Evolutionary conservation across 2,888 invertebrate genomes (phyloP).

Genomic region (Microctonus aethiopoides): DNA sequence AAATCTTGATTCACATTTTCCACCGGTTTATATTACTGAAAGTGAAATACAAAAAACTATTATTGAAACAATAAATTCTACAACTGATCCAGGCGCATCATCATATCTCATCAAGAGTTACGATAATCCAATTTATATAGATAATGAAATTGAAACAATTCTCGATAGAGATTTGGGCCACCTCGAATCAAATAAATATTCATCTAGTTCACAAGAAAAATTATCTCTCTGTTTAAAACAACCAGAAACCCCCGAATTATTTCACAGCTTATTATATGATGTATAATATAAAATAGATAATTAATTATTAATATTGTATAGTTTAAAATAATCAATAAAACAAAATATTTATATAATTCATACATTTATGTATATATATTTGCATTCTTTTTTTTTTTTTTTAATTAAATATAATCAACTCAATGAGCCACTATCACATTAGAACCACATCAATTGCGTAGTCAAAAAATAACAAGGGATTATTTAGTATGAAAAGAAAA

Average conservation of each 20-base stretch:
- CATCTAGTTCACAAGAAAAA: constrained; percentile 46
- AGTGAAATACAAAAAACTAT: constrained; percentile 62
- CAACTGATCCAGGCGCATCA: constrained; percentile 50
- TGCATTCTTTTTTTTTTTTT: neutral
- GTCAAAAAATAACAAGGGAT: neutral
- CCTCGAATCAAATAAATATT: constrained; percentile 53
- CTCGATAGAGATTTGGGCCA: constrained; percentile 56
- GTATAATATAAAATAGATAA: constrained; percentile 29
- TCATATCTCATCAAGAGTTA: constrained; percentile 57
- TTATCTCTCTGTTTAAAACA: constrained; percentile 58
- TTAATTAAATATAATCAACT: constrained; percentile 14
- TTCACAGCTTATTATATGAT: constrained; percentile 60
- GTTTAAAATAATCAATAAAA: neutral
- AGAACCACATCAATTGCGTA: neutral
- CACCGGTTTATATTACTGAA: constrained; percentile 57
- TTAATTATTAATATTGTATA: neutral
- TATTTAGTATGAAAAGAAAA: neutral
- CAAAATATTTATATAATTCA: neutral
- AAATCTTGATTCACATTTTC: constrained; percentile 46
- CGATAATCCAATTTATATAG: constrained; percentile 58
- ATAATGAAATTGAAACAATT: constrained; percentile 58
- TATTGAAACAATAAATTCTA: constrained; percentile 61
- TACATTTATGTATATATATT: constrained; percentile 10
- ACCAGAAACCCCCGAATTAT: constrained; percentile 60
- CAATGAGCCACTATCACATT: constrained; percentile 23